phyloP scores from a whole-genome alignment of 2,888 invertebrate species.

The Tortricodes alternella region DNA sequence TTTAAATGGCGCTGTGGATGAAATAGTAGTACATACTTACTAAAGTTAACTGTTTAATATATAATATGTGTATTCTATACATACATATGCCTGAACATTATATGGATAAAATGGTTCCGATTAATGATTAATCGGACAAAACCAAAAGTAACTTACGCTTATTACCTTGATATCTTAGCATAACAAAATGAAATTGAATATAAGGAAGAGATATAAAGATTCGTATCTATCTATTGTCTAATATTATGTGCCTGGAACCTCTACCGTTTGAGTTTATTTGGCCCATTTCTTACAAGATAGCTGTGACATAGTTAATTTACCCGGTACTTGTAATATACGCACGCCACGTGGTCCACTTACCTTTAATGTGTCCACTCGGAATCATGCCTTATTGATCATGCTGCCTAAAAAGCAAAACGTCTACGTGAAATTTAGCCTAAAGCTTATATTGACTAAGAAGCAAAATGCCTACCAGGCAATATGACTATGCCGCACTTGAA shows the following conservation, averaged over 20 bases:
- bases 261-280: conserved; percentile 41
- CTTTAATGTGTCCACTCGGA: conserved; percentile 36
- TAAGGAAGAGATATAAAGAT: conserved; percentile 62
- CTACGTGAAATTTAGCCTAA: no score
- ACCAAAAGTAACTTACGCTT: conserved; percentile 75
- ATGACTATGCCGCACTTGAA: no score
- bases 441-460: no score
- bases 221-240: conserved; percentile 63
- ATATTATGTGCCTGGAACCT: conserved; percentile 72
- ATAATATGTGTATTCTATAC: no score
- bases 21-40: conserved; percentile 11
- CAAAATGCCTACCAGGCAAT: no score
- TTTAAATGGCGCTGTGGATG: conserved; percentile 20
- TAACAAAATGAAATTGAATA: conserved; percentile 67
- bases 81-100: no score
- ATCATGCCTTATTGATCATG: conserved; percentile 58
- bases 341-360: conserved; percentile 38
- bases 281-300: background rate
- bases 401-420: no score
- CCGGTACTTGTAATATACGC: conserved; percentile 12
- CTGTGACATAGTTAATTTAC: background rate
- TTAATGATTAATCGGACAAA: conserved; percentile 57
- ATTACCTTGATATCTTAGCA: conserved; percentile 77
- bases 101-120: conserved; percentile 51
- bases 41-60: no score